Percentiles rank a stretch among this genome's conserved stretches.
Conservation (phyloP, 2,888 invertebrate genomes). For the Pelosia muscerda region DNA sequence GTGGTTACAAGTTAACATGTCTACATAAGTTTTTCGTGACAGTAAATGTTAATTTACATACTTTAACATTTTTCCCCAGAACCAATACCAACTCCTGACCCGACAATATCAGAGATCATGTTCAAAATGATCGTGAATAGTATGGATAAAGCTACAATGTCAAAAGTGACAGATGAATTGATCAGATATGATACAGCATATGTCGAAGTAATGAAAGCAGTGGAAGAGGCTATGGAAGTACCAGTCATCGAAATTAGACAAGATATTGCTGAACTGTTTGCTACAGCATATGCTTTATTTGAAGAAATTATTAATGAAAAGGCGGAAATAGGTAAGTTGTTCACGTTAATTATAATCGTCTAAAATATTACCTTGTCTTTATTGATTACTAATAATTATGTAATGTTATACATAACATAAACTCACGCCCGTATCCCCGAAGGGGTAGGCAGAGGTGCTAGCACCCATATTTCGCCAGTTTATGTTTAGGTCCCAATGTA, state of each 20-base stretch:
- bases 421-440: no score
- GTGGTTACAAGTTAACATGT: no score
- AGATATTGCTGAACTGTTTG: conserved; percentile 14
- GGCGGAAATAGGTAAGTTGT: conserved; percentile 13
- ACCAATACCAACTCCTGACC: conserved; percentile 67
- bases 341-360: background rate
- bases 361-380: background rate
- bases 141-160: conserved; percentile 71
- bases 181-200: conserved; percentile 74
- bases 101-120: conserved; percentile 67
- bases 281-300: background rate
- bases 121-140: conserved; percentile 63
- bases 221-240: conserved; percentile 71
- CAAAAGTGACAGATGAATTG: conserved; percentile 62
- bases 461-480: no score
- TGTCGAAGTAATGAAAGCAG: conserved; percentile 67
- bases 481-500: no score
- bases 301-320: conserved; percentile 31
- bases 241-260: conserved; percentile 13
- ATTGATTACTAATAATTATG: background rate
- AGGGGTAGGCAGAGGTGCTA: no score
- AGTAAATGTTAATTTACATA: background rate
- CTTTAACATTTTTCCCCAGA: conserved; percentile 50
- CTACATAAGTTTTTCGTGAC: no score
- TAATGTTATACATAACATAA: no score